Percentiles rank a stretch among this genome's conserved stretches.
phyloP scores from a whole-genome alignment of 2,797 vertebrate species.

The Forpus xanthops region DNA sequence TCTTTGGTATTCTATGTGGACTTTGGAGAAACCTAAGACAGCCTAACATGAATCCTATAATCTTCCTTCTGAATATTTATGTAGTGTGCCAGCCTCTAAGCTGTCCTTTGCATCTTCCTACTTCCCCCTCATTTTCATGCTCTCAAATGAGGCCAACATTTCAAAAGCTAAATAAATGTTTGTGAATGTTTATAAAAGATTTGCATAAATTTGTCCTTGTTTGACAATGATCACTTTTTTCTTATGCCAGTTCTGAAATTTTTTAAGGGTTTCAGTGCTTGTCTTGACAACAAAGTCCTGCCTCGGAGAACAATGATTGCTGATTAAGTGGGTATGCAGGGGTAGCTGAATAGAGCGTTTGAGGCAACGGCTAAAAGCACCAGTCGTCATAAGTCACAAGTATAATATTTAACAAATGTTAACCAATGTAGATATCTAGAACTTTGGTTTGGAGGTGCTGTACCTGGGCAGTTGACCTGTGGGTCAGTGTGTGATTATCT shows the following conservation, averaged over 20 bases:
- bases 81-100: conserved; percentile 82
- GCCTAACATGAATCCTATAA: conserved; percentile 85
- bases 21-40: conserved; percentile 85
- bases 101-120: conserved; percentile 81
- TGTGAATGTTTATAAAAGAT: conserved; percentile 87
- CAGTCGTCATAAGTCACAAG: conserved; percentile 68
- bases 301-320: conserved; percentile 77
- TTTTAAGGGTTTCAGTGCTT: conserved; percentile 79
- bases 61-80: conserved; percentile 91
- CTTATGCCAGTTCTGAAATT: conserved; percentile 78
- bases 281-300: conserved; percentile 77
- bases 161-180: conserved; percentile 86
- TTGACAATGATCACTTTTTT: conserved; percentile 83
- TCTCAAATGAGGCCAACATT: conserved; percentile 84
- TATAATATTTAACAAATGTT: conserved; percentile 71
- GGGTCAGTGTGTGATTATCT: neutral
- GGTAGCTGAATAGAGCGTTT: conserved; percentile 67
- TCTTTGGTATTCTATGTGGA: conserved; percentile 84
- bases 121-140: conserved; percentile 80
- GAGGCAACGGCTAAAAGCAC: conserved; percentile 55
- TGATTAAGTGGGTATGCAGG: conserved; percentile 78
- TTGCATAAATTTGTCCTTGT: conserved; percentile 83
- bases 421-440: conserved; percentile 37
- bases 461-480: conserved; percentile 38
- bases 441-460: neutral